Conservation (phyloP, 2,888 invertebrate genomes). For the Atherix ibis region DNA sequence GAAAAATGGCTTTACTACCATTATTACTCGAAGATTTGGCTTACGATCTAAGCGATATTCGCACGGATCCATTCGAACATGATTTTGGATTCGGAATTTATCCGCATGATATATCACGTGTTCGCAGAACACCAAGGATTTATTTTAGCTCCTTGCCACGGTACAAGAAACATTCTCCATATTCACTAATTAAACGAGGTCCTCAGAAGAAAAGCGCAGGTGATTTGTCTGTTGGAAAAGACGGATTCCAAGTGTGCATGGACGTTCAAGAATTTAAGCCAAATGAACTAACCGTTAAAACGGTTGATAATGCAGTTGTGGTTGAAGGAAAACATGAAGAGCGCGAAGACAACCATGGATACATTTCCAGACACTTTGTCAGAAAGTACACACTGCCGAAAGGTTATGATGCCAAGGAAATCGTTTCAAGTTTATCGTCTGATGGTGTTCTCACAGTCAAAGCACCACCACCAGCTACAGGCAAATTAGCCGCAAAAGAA, state of each 20-base stretch:
- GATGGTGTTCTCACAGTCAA: slow-evolving; percentile 65
- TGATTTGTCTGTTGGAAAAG: slow-evolving; percentile 43
- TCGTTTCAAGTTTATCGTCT: slow-evolving; percentile 55
- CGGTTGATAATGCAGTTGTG: slow-evolving; percentile 41
- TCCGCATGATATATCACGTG: too few species aligned
- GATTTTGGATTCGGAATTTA: too few species aligned
- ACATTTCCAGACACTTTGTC: slow-evolving; percentile 63
- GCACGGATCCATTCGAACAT: too few species aligned
- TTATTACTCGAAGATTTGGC: too few species aligned
- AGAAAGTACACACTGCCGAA: slow-evolving; percentile 52
- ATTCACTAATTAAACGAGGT: background rate
- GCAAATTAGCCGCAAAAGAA: slow-evolving; percentile 31
- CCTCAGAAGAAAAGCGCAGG: too few species aligned
- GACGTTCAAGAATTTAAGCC: slow-evolving; percentile 55
- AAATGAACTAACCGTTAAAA: slow-evolving; percentile 51
- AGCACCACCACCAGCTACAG: slow-evolving; percentile 41
- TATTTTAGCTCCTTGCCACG: background rate
- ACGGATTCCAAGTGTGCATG: slow-evolving; percentile 50
- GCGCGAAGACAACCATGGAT: slow-evolving; percentile 54
- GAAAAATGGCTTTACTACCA: too few species aligned
- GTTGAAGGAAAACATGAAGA: slow-evolving; percentile 58
- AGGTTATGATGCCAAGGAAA: slow-evolving; percentile 50
- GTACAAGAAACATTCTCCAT: background rate
- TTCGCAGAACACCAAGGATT: too few species aligned
- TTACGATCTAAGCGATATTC: too few species aligned